Percentiles rank a stretch among this genome's conserved stretches.
These are phyloP conservation scores for Orthonevra nobilis DNA, from an alignment of 2,888 invertebrate genomes.

Conservation along the genomic window DNA sequence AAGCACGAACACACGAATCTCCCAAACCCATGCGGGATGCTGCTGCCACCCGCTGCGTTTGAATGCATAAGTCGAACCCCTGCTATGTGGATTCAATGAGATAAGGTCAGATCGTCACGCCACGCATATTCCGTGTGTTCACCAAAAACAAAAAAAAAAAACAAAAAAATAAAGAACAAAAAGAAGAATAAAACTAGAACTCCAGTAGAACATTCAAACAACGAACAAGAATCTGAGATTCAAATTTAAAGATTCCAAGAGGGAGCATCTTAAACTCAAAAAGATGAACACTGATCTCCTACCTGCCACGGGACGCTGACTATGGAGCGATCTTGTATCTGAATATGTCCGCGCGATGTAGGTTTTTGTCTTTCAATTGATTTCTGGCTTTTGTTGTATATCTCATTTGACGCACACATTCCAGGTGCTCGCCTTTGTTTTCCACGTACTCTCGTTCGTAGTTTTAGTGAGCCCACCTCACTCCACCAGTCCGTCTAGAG, in stretches of 20 bases:
- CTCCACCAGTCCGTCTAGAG: slow-evolving; percentile 2
- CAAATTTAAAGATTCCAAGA: slow-evolving; percentile 55
- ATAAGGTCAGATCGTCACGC: slow-evolving; percentile 66
- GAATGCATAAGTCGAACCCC: slow-evolving; percentile 68
- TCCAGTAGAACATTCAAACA: slow-evolving; percentile 25
- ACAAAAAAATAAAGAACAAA: slow-evolving; percentile 16
- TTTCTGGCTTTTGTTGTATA: slow-evolving; percentile 57
- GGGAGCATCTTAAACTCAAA: slow-evolving; percentile 53
- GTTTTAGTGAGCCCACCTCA: slow-evolving; percentile 23
- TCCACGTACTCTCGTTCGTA: slow-evolving; percentile 41
- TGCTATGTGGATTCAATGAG: slow-evolving; percentile 62
- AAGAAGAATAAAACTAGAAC: slow-evolving; percentile 12
- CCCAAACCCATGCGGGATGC: slow-evolving; percentile 58
- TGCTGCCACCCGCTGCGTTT: slow-evolving; percentile 63
- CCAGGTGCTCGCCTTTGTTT: slow-evolving; percentile 63
- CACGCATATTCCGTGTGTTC: slow-evolving; percentile 48
- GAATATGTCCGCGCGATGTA: slow-evolving; percentile 62
- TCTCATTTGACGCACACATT: slow-evolving; percentile 55
- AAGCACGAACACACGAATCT: slow-evolving; percentile 61
- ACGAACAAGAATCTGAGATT: slow-evolving; percentile 46
- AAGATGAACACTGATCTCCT: slow-evolving; percentile 59
- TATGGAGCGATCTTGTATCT: slow-evolving; percentile 50
- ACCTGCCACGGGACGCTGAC: slow-evolving; percentile 42
- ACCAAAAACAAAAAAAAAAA: neutral
- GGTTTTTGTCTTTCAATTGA: slow-evolving; percentile 70